Conservation (phyloP, 1,140 invertebrate genomes). For the Amyelois transitella region DNA sequence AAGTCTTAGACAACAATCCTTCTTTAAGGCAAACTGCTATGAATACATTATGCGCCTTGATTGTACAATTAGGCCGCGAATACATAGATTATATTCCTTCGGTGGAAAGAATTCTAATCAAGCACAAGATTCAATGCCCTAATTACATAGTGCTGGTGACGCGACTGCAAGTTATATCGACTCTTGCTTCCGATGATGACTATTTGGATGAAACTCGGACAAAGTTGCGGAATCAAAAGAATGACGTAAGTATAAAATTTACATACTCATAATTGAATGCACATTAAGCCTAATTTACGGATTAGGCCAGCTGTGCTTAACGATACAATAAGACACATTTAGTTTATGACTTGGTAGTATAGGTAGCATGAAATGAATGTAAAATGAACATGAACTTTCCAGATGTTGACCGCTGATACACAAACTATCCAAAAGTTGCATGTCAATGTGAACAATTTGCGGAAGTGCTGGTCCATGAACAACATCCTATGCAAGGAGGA, state of each 20-base stretch:
- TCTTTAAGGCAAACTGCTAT: conserved; percentile 87
- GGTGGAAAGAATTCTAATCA: conserved; percentile 87
- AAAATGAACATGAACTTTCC: conserved; percentile 14
- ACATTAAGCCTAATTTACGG: no score
- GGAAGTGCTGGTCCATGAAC: conserved; percentile 88
- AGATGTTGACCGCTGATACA: conserved; percentile 77
- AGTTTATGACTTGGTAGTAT: no score
- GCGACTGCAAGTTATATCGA: conserved; percentile 82
- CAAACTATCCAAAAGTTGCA: conserved; percentile 83
- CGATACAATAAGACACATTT: no score
- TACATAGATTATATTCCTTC: conserved; percentile 95
- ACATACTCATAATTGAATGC: not conserved
- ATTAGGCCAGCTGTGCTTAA: no score
- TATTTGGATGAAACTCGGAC: conserved; percentile 73
- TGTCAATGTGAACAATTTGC: conserved; percentile 87
- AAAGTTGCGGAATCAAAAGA: conserved; percentile 57
- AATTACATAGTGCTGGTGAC: conserved; percentile 86
- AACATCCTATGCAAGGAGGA: conserved; percentile 95
- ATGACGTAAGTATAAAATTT: conserved; percentile 48
- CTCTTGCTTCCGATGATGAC: conserved; percentile 81
- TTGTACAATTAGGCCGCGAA: conserved; percentile 91
- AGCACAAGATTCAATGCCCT: conserved; percentile 88
- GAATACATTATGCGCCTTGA: conserved; percentile 92
- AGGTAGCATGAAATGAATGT: no score
- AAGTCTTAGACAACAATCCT: conserved; percentile 86